Conservation (phyloP, 2,797 vertebrate species). For the Hoplostethus mediterraneus region DNA sequence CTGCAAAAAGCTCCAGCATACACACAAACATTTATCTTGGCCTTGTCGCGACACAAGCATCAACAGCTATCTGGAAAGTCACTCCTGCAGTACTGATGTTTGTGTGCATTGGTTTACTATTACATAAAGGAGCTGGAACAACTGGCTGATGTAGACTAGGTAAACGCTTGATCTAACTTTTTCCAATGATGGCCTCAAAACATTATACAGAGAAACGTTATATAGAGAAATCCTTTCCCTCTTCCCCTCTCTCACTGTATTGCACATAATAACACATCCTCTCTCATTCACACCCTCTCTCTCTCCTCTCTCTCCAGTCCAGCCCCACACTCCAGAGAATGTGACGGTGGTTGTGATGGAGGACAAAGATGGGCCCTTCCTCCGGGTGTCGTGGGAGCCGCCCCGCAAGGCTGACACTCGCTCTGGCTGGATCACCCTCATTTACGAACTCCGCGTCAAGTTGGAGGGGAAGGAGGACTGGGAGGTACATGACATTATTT, state of each 20-base stretch:
- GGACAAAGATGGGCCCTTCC: conserved; percentile 82
- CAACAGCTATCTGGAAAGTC: conserved; percentile 4
- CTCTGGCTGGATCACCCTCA: conserved; percentile 94
- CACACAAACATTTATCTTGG: not conserved
- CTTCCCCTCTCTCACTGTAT: not conserved
- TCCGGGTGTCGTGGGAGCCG: conserved; percentile 90
- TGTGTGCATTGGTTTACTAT: conserved; percentile 19
- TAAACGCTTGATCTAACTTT: not conserved
- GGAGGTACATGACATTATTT: conserved; percentile 84
- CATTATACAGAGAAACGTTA: too few relatives aligned
- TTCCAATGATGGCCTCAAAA: not conserved
- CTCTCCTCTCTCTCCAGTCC: conserved; percentile 80
- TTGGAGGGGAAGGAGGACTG: conserved; percentile 85
- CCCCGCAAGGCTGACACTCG: conserved; percentile 89
- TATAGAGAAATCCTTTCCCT: not conserved
- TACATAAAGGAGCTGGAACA: not conserved
- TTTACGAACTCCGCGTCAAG: conserved; percentile 91
- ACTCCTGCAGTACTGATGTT: conserved; percentile 4
- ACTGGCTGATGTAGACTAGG: too few relatives aligned
- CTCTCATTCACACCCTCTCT: not conserved
- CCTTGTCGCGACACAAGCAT: not conserved
- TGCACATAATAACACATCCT: not conserved
- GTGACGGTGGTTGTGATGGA: conserved; percentile 82
- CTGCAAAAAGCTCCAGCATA: not conserved
- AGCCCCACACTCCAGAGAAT: conserved; percentile 92